Evolutionary conservation across 2,113 vertebrate species (phyloP).

Genomic region (Pungitius pungitius): DNA sequence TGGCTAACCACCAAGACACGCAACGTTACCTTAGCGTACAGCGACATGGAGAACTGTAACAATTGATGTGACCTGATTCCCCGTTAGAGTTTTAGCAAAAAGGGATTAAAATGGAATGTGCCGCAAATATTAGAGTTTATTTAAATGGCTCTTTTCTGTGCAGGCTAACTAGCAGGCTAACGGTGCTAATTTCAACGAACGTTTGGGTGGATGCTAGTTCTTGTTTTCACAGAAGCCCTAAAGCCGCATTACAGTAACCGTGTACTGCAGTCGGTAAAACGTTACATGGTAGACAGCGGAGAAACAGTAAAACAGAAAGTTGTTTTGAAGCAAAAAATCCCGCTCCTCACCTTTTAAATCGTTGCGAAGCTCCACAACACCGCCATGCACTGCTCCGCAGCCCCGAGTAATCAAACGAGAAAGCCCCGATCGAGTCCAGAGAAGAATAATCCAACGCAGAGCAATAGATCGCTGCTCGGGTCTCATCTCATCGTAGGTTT

Average conservation of each 20-base stretch:
- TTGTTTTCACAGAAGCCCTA: background rate
- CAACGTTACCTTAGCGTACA: background rate
- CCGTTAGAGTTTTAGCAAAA: background rate
- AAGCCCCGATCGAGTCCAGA: constrained; percentile 45
- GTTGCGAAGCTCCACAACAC: constrained; percentile 31
- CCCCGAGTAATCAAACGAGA: constrained; percentile 46
- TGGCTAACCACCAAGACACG: background rate
- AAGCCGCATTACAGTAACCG: background rate
- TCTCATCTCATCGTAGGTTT: background rate
- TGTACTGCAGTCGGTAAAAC: background rate
- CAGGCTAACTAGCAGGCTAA: constrained; percentile 56
- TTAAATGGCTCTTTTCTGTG: background rate
- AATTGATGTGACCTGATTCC: background rate
- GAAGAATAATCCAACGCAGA: constrained; percentile 49
- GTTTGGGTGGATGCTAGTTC: background rate
- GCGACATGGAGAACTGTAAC: background rate
- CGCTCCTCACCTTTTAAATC: constrained; percentile 61
- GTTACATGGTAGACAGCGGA: fast-evolving
- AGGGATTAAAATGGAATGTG: too few relatives aligned
- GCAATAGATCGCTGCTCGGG: constrained; percentile 43
- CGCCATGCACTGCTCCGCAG: constrained; percentile 54
- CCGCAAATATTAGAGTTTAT: background rate
- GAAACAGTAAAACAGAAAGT: background rate
- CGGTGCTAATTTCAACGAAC: constrained; percentile 32
- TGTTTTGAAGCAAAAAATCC: constrained; percentile 25